A percentile compares a stretch with the other conserved stretches of the same genome.
These are phyloP conservation scores for Monomorium pharaonis DNA, from an alignment of 1,140 invertebrate genomes.

Conservation along the genomic window DNA sequence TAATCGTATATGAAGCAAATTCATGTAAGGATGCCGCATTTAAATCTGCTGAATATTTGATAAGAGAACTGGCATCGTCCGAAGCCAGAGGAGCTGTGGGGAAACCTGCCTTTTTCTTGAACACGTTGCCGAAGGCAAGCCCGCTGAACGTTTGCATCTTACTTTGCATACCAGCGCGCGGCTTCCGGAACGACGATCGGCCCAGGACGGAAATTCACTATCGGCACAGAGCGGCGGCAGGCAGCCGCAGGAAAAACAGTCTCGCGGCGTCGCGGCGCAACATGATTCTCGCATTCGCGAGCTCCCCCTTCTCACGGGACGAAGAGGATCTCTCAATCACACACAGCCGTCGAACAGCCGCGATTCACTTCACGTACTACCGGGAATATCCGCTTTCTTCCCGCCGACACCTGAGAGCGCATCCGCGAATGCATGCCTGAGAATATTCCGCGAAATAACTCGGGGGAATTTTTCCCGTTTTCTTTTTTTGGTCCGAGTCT, in stretches of 20 bases:
- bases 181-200: conserved; percentile 21
- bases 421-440: conserved; percentile 46
- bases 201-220: conserved; percentile 34
- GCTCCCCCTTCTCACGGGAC: conserved; percentile 7
- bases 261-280: conserved; percentile 27
- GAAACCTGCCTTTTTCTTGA: conserved; percentile 81
- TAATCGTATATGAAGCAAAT: not conserved
- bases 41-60: not conserved
- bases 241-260: conserved; percentile 23
- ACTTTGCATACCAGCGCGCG: conserved; percentile 58
- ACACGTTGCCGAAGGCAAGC: conserved; percentile 79
- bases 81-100: not conserved
- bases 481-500: not conserved
- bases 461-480: not conserved
- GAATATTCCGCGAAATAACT: conserved; percentile 28
- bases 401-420: conserved; percentile 26
- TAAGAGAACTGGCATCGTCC: conserved; percentile 9
- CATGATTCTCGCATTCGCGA: conserved; percentile 48
- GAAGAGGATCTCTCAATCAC: conserved; percentile 35
- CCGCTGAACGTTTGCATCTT: conserved; percentile 80
- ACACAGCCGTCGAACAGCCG: conserved; percentile 25
- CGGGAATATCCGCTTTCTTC: conserved; percentile 49
- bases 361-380: conserved; percentile 26
- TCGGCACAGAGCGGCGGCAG: conserved; percentile 15
- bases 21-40: not conserved